Conservation (phyloP, 2,888 invertebrate genomes). For the Hypolimnas misippus region DNA sequence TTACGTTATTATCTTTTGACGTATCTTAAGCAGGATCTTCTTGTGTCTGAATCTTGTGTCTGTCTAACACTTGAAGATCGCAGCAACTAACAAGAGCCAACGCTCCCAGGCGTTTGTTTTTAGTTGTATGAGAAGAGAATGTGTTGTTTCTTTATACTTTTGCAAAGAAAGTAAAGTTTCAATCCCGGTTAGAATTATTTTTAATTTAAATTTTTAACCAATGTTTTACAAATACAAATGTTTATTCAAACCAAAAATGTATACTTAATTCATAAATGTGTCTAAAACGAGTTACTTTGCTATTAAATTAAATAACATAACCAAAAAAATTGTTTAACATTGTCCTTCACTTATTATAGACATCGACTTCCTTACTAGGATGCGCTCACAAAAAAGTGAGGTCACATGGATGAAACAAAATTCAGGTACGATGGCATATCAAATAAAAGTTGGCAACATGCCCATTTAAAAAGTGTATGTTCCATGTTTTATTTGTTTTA, state of each 20-base stretch:
- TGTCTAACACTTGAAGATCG: neutral
- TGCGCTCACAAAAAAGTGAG: slow-evolving; percentile 12
- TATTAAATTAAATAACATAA: neutral
- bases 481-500: slow-evolving; percentile 5
- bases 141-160: neutral
- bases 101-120: slow-evolving; percentile 4
- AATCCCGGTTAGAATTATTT: too few species aligned
- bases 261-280: neutral
- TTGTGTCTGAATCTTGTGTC: neutral
- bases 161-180: too few species aligned
- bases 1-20: neutral
- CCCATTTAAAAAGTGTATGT: slow-evolving; percentile 19
- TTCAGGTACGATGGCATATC: slow-evolving; percentile 25
- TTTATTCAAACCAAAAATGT: too few species aligned
- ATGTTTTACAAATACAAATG: too few species aligned
- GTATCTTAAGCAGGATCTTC: neutral
- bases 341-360: neutral
- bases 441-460: slow-evolving; percentile 25
- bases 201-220: too few species aligned
- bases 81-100: neutral
- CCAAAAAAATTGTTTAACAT: neutral
- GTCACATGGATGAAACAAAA: slow-evolving; percentile 20
- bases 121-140: neutral
- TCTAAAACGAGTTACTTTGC: neutral
- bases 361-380: slow-evolving; percentile 7